Conservation (phyloP, 1,140 invertebrate species). For the Nymphalis io region DNA sequence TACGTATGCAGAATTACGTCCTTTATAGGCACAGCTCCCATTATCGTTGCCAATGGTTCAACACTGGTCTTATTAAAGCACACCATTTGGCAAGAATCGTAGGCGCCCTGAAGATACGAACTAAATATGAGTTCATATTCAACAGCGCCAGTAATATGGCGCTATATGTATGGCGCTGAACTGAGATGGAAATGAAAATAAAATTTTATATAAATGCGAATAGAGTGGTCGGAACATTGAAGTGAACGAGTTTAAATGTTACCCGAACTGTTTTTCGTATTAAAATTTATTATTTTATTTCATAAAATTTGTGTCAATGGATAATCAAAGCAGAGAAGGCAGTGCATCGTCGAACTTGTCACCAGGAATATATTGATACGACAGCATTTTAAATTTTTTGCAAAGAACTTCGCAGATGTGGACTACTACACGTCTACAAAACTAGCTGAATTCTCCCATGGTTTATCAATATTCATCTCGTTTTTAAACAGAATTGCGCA, state of each 20-base stretch:
- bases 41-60: constrained; percentile 58
- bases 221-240: constrained; percentile 40
- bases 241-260: constrained; percentile 52
- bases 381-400: too few species aligned
- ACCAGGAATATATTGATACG: too few species aligned
- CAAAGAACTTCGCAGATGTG: too few species aligned
- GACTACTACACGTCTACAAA: too few species aligned
- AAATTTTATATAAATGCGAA: constrained; percentile 54
- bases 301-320: too few species aligned
- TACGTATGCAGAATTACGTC: constrained; percentile 27
- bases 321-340: too few species aligned
- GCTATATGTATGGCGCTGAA: constrained; percentile 44
- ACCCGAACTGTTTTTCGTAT: constrained; percentile 15
- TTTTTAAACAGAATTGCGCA: too few species aligned
- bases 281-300: too few species aligned
- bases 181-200: constrained; percentile 56
- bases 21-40: constrained; percentile 35
- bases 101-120: constrained; percentile 46
- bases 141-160: constrained; percentile 48
- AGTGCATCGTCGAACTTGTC: too few species aligned
- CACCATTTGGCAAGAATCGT: constrained; percentile 68
- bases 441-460: too few species aligned
- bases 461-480: too few species aligned
- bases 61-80: constrained; percentile 67
- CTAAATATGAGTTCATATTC: constrained; percentile 61